Percentiles rank a stretch among this genome's conserved stretches.
Evolutionary conservation across 2,113 vertebrate species (phyloP).

Genomic region (Nothoprocta perdicaria): DNA sequence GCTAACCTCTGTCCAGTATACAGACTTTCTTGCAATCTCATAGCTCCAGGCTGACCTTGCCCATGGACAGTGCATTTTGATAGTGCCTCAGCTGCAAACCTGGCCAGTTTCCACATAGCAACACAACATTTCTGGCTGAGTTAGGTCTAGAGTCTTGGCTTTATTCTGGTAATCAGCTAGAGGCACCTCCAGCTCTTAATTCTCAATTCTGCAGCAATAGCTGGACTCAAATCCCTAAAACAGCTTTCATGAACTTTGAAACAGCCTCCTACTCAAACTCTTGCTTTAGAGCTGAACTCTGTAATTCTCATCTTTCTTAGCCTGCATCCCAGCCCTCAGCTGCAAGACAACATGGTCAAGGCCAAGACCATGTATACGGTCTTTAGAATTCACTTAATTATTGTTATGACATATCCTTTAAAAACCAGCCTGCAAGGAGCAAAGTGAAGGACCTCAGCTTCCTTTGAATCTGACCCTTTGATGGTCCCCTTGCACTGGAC

Average conservation of each 20-base stretch:
- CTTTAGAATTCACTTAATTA: background rate
- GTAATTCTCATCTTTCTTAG: accelerated
- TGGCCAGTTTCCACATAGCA: background rate
- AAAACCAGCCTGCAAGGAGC: no score
- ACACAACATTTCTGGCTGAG: background rate
- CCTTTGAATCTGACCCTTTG: background rate
- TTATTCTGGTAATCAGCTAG: background rate
- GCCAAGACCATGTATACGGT: no score
- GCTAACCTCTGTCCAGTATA: background rate
- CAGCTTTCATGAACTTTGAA: background rate
- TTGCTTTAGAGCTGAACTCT: background rate
- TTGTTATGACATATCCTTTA: background rate
- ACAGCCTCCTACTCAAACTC: background rate
- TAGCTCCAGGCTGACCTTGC: background rate
- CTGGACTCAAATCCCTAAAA: background rate
- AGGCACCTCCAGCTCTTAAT: background rate
- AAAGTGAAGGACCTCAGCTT: background rate
- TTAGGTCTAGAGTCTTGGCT: background rate
- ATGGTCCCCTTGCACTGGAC: background rate
- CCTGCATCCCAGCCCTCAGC: background rate
- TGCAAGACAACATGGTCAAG: background rate
- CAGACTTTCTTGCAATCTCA: background rate
- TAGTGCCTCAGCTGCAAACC: background rate
- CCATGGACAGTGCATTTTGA: background rate
- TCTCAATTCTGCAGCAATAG: background rate